These are phyloP conservation scores for Apis laboriosa DNA, from an alignment of 1,140 invertebrate species.

Conservation along the genomic window DNA sequence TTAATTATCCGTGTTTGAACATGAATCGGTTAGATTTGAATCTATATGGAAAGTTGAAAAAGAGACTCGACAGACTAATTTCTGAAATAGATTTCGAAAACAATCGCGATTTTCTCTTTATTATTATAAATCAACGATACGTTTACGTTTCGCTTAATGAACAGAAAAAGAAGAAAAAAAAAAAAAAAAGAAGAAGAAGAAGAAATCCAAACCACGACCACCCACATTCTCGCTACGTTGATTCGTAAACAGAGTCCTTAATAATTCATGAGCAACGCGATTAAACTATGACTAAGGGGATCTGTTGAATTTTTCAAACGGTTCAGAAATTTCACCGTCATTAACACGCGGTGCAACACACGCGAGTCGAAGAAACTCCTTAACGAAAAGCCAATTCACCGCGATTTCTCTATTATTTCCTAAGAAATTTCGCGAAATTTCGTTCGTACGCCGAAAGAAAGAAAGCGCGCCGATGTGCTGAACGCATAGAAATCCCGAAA, in stretches of 20 bases:
- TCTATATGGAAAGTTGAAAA: not conserved
- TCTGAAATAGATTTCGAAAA: not conserved
- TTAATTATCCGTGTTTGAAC: no score
- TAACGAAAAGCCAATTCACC: not conserved
- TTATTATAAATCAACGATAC: not conserved
- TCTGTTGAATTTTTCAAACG: slow-evolving; percentile 4
- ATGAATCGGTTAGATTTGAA: no score
- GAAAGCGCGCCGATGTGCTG: not conserved
- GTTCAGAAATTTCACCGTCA: not conserved
- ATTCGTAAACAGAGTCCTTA: not conserved
- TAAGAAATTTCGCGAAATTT: not conserved
- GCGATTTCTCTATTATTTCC: not conserved
- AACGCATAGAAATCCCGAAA: not conserved
- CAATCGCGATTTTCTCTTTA: not conserved
- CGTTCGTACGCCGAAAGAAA: not conserved
- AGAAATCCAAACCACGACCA: no score
- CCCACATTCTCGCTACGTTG: not conserved
- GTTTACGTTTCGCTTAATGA: not conserved
- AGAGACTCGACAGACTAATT: not conserved
- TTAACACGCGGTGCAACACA: not conserved
- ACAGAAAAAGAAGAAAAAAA: no score
- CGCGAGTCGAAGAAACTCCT: not conserved
- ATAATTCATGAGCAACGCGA: slow-evolving; percentile 32
- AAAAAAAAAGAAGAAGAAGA: no score
- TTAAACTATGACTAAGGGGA: slow-evolving; percentile 21